phyloP scores from a whole-genome alignment of 2,797 vertebrate genomes.

The Sphenopsis melanotis region DNA sequence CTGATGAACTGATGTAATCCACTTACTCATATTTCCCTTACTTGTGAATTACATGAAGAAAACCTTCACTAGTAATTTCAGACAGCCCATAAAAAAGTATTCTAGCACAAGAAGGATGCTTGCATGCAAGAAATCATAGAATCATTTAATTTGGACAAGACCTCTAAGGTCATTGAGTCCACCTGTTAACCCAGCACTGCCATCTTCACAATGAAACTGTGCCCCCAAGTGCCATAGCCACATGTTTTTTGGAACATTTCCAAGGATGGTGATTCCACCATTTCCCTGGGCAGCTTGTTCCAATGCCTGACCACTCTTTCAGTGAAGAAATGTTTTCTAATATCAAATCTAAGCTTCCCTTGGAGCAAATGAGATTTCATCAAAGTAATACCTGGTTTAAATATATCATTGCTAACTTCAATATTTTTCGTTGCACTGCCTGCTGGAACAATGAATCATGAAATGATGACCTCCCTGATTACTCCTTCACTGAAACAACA shows the following conservation, averaged over 20 bases:
- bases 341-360: background rate
- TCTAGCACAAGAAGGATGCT: background rate
- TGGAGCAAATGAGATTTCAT: background rate
- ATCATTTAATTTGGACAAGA: background rate
- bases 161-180: background rate
- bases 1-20: background rate
- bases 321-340: background rate
- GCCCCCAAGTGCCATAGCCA: background rate
- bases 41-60: background rate
- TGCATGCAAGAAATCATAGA: background rate
- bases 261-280: background rate
- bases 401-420: background rate
- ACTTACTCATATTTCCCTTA: background rate
- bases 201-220: background rate
- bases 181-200: background rate
- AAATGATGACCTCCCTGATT: slow-evolving; percentile 21
- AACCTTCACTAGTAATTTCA: background rate
- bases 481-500: background rate
- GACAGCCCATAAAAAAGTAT: background rate
- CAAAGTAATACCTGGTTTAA: background rate
- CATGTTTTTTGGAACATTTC: background rate
- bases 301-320: background rate
- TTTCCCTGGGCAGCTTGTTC: background rate
- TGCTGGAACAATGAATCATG: slow-evolving; percentile 27
- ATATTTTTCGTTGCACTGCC: background rate